Conservation (phyloP, 2,888 invertebrate species). For the Lithosia quadra region DNA sequence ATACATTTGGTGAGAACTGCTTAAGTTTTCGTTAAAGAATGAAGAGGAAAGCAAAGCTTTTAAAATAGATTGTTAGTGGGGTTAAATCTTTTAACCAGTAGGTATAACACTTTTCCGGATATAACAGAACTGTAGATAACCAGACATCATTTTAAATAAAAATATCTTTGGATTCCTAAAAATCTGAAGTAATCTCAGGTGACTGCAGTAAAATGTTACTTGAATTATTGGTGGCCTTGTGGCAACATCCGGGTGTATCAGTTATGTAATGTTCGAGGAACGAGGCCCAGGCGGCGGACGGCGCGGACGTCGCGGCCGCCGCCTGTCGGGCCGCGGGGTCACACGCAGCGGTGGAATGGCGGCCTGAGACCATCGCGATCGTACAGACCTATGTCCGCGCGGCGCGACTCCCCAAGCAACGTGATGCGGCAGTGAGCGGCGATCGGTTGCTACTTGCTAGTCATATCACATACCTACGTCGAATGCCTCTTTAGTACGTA, state of each 20-base stretch:
- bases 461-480: conserved; percentile 16
- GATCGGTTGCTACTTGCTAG: conserved; percentile 13
- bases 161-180: not conserved
- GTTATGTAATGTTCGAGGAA: conserved; percentile 72
- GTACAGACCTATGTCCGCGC: conserved; percentile 7
- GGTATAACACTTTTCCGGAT: not conserved
- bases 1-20: not conserved
- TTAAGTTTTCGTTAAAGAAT: not conserved
- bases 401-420: conserved; percentile 18
- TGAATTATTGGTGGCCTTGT: conserved; percentile 72
- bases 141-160: not conserved
- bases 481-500: conserved; percentile 15
- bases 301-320: conserved; percentile 17
- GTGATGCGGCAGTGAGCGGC: conserved; percentile 29
- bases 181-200: conserved; percentile 30
- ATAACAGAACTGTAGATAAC: too few relatives aligned
- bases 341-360: conserved; percentile 18
- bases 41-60: not conserved
- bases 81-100: not conserved
- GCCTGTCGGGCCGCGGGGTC: conserved; percentile 33
- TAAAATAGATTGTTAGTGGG: not conserved
- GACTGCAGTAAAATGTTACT: conserved; percentile 60
- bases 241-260: conserved; percentile 76
- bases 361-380: not conserved
- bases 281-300: conserved; percentile 42